A percentile compares a stretch with the other conserved stretches of the same genome.
phyloP scores from a whole-genome alignment of 2,888 invertebrate species.

The Notocelia uddmanniana region DNA sequence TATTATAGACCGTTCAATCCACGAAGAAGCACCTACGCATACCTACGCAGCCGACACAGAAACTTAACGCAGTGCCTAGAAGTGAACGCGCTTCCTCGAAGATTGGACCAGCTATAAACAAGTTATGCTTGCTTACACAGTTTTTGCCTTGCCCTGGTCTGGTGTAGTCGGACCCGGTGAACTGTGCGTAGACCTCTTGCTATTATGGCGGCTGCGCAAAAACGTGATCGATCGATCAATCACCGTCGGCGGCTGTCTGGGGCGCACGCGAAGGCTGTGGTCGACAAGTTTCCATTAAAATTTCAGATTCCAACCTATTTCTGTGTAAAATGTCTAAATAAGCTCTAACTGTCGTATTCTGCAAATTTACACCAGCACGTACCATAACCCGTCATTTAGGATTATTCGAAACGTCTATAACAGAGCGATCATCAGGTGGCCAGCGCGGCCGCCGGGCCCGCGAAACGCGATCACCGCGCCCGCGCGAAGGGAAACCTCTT shows the following conservation, averaged over 20 bases:
- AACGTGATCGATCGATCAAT: slow-evolving; percentile 36
- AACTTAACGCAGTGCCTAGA: not conserved
- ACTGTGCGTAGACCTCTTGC: not conserved
- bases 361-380: not conserved
- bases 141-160: not conserved
- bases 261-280: not conserved
- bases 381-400: not conserved
- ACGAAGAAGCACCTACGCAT: too few species aligned
- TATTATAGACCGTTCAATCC: too few species aligned
- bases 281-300: not conserved
- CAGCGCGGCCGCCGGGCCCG: too few species aligned
- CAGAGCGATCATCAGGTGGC: too few species aligned
- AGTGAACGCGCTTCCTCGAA: not conserved
- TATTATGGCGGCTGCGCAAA: slow-evolving; percentile 29
- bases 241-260: slow-evolving; percentile 22
- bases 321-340: not conserved
- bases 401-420: too few species aligned
- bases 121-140: not conserved
- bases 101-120: not conserved
- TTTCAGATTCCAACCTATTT: not conserved
- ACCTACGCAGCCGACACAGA: too few species aligned
- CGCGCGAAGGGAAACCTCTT: slow-evolving; percentile 14
- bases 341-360: too few species aligned
- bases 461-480: not conserved
- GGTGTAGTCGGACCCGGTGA: slow-evolving; percentile 7